Percentiles rank a stretch among this genome's conserved stretches.
These are phyloP conservation scores for Psittacula cyanocephala DNA, from an alignment of 2,113 vertebrate species.

Conservation along the genomic window DNA sequence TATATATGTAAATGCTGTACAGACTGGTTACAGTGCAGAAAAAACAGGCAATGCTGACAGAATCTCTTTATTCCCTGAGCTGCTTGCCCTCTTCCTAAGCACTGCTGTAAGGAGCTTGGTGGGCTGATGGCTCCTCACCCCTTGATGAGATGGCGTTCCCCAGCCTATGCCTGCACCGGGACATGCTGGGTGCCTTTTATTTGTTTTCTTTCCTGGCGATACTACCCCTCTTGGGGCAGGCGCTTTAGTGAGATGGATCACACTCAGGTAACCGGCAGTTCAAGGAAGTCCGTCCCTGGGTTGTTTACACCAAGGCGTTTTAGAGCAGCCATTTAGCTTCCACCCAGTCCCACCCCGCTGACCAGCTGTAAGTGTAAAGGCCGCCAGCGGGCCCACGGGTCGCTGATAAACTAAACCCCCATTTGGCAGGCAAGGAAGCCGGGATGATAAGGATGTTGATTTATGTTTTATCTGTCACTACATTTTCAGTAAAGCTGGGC, in stretches of 20 bases:
- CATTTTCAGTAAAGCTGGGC: constrained; percentile 76
- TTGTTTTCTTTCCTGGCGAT: constrained; percentile 75
- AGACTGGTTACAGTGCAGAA: rapidly evolving
- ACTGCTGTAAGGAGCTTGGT: background rate
- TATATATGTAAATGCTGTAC: background rate
- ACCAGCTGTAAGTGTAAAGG: constrained; percentile 61
- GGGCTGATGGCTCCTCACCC: background rate
- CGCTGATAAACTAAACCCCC: constrained; percentile 77
- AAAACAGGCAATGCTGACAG: background rate
- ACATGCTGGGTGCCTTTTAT: constrained; percentile 53
- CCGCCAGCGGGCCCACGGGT: constrained; percentile 61
- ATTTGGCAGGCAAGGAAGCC: constrained; percentile 81
- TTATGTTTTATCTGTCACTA: constrained; percentile 84
- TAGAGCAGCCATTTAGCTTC: constrained; percentile 78
- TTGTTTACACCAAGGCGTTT: constrained; percentile 81
- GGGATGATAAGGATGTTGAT: constrained; percentile 79
- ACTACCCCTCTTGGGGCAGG: constrained; percentile 54
- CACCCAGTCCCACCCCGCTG: constrained; percentile 49
- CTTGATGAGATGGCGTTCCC: background rate
- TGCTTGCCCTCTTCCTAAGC: background rate
- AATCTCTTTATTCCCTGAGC: background rate
- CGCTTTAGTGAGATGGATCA: constrained; percentile 81
- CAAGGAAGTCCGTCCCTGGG: constrained; percentile 71
- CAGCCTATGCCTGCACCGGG: background rate
- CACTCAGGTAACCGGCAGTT: constrained; percentile 69